Conservation (phyloP, 2,888 invertebrate genomes). For the Hirtodrosophila confusa region DNA sequence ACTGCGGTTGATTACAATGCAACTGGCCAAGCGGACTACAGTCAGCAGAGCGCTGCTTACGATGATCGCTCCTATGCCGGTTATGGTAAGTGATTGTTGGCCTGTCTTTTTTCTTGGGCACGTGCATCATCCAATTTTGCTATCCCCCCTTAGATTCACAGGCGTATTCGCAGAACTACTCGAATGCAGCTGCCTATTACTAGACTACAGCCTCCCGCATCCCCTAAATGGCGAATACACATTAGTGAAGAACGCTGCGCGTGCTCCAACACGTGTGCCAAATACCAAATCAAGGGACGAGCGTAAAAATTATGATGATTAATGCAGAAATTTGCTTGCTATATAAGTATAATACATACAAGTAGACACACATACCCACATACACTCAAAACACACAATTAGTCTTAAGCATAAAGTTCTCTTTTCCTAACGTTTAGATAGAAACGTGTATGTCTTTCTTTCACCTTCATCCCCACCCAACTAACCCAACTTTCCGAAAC, state of each 20-base stretch:
- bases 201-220: conserved; percentile 57
- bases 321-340: conserved; percentile 62
- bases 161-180: conserved; percentile 83
- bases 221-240: conserved; percentile 56
- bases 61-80: conserved; percentile 84
- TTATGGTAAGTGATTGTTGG: conserved; percentile 81
- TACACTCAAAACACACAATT: conserved; percentile 48
- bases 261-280: conserved; percentile 62
- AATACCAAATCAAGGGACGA: conserved; percentile 63
- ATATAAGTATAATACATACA: conserved; percentile 45
- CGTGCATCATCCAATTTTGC: conserved; percentile 23
- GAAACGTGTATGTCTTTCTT: conserved; percentile 60
- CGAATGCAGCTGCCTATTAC: conserved; percentile 84
- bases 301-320: conserved; percentile 49
- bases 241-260: conserved; percentile 71
- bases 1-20: conserved; percentile 83
- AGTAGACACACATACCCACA: conserved; percentile 47
- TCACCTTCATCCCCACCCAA: conserved; percentile 16
- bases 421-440: conserved; percentile 65
- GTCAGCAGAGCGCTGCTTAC: conserved; percentile 78
- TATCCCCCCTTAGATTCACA: conserved; percentile 78
- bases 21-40: conserved; percentile 83
- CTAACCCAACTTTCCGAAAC: conserved; percentile 14
- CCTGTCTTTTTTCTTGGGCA: conserved; percentile 1
- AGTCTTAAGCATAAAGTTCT: conserved; percentile 67